Evolutionary conservation across 2,797 vertebrate genomes (phyloP).

Genomic region (Spheniscus humboldti): DNA sequence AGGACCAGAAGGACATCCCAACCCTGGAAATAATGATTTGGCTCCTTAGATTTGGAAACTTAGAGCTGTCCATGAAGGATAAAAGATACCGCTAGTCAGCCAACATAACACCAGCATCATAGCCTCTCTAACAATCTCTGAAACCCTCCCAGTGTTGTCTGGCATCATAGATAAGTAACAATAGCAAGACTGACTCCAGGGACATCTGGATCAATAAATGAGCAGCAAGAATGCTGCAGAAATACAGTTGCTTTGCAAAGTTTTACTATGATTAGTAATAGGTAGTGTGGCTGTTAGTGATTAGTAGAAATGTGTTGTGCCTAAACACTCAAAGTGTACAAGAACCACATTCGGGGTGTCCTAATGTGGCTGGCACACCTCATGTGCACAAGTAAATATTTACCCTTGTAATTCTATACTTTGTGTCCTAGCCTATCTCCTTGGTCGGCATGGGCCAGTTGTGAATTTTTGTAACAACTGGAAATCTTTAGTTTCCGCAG

Average conservation of each 20-base stretch:
- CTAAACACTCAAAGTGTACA: neutral
- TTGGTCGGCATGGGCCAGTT: neutral
- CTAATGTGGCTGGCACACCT: neutral
- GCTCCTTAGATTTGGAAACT: neutral
- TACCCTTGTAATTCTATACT: neutral
- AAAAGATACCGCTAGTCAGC: neutral
- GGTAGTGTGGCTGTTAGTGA: fast-evolving
- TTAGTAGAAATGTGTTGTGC: neutral
- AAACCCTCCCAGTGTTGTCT: neutral
- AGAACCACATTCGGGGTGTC: fast-evolving
- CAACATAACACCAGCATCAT: neutral
- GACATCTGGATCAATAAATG: neutral
- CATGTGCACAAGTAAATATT: neutral
- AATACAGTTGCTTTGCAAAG: neutral
- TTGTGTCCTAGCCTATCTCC: neutral
- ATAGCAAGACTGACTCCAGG: neutral
- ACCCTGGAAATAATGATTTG: neutral
- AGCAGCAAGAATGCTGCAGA: neutral
- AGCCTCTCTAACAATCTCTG: neutral
- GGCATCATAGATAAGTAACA: neutral
- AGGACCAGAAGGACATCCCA: neutral
- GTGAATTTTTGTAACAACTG: neutral
- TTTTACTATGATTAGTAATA: neutral
- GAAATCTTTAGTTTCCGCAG: neutral
- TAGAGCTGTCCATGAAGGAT: neutral